A percentile compares a stretch with the other conserved stretches of the same genome.
These are phyloP conservation scores for Toxotes jaculatrix DNA, from an alignment of 2,113 vertebrate genomes.

Conservation along the genomic window DNA sequence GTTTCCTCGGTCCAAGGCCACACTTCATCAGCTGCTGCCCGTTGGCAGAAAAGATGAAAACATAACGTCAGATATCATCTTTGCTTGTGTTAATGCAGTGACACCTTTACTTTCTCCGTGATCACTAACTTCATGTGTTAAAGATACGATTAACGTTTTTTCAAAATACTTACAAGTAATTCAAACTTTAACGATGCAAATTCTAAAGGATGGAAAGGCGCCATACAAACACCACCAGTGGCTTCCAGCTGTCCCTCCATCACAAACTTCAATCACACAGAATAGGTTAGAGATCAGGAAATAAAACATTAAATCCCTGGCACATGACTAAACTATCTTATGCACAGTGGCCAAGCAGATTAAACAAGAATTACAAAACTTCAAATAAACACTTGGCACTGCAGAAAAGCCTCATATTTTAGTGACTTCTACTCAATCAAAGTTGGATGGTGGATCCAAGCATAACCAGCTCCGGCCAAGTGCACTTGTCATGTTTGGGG, in stretches of 20 bases:
- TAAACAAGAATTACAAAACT: constrained; percentile 49
- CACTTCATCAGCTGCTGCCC: constrained; percentile 19
- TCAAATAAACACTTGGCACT: constrained; percentile 56
- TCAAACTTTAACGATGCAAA: neutral
- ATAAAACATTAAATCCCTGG: constrained; percentile 28
- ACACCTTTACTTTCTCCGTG: too few relatives aligned
- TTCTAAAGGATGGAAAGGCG: too few relatives aligned
- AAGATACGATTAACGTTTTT: too few relatives aligned
- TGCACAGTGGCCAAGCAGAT: constrained; percentile 44
- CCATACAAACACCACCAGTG: neutral
- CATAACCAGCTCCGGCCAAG: constrained; percentile 35
- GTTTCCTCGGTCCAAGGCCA: constrained; percentile 18
- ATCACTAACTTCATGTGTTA: too few relatives aligned
- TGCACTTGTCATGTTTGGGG: constrained; percentile 42
- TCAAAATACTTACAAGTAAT: too few relatives aligned
- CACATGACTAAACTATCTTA: constrained; percentile 18
- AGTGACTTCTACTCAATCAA: constrained; percentile 41
- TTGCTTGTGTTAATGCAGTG: too few relatives aligned
- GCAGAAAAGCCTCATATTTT: constrained; percentile 36
- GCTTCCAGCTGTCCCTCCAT: neutral
- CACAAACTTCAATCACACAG: neutral
- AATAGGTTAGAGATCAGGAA: constrained; percentile 21
- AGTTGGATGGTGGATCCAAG: constrained; percentile 17
- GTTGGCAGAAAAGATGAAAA: neutral
- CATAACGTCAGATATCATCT: neutral